Evolutionary conservation across 2,113 vertebrate genomes (phyloP).

Genomic region (Seriola dumerili): DNA sequence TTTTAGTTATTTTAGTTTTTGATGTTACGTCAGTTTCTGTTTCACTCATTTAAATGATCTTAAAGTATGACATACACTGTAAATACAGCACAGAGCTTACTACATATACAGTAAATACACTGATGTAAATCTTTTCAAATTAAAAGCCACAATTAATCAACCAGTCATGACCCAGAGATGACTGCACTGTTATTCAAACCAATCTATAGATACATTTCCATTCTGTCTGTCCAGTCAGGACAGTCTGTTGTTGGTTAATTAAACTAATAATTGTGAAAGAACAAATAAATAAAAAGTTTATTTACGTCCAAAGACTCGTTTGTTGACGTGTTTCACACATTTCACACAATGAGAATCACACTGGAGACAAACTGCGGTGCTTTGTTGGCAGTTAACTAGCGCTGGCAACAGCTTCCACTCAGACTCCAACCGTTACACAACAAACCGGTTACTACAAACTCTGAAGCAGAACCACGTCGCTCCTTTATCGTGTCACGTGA

Average conservation of each 20-base stretch:
- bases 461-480: neutral
- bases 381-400: neutral
- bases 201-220: no score
- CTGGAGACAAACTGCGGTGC: neutral
- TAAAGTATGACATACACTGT: no score
- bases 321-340: conserved; percentile 4
- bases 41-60: no score
- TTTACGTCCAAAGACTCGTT: neutral
- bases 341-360: conserved; percentile 2
- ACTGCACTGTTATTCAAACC: no score
- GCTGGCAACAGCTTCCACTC: neutral
- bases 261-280: neutral
- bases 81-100: no score
- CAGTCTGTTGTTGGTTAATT: neutral
- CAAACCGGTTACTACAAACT: neutral
- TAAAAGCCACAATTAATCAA: no score
- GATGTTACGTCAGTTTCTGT: no score
- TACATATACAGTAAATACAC: no score
- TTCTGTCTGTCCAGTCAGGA: no score
- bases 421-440: neutral
- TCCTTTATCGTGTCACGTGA: neutral
- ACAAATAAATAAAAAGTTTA: neutral
- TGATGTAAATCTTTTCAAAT: no score
- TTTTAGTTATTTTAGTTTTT: no score
- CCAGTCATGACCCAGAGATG: no score